Conservation (phyloP, 2,113 vertebrate genomes). For the Pseudopodoces humilis region DNA sequence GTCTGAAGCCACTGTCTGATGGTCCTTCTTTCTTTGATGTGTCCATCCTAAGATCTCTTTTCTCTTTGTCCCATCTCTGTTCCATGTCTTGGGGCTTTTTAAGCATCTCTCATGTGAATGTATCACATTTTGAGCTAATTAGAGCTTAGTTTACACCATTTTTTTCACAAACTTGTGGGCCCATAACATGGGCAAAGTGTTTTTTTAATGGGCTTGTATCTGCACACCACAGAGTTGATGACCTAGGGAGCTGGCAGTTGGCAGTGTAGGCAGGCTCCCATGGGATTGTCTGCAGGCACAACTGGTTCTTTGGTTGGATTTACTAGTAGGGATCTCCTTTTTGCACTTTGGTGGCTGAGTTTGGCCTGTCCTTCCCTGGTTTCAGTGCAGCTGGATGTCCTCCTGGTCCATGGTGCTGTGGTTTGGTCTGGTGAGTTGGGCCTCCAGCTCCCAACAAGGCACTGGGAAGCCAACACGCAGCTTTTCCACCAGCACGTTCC, state of each 20-base stretch:
- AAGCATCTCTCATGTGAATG: background rate
- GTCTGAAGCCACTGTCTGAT: background rate
- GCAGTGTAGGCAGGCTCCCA: rapidly evolving
- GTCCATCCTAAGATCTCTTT: background rate
- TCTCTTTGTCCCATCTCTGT: background rate
- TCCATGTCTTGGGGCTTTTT: background rate
- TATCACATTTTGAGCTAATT: background rate
- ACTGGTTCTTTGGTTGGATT: background rate
- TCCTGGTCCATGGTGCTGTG: rapidly evolving
- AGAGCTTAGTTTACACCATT: background rate
- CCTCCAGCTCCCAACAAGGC: background rate
- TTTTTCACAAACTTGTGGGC: background rate
- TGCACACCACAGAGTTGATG: background rate
- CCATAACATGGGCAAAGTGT: background rate
- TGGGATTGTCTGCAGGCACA: rapidly evolving
- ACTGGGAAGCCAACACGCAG: background rate
- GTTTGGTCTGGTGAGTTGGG: rapidly evolving
- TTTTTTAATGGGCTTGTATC: background rate
- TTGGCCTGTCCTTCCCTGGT: background rate
- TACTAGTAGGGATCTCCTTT: background rate
- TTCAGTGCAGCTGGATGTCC: rapidly evolving
- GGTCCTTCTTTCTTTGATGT: background rate
- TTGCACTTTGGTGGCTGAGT: background rate
- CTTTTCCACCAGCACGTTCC: background rate
- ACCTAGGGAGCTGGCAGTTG: background rate